These are phyloP conservation scores for Xanthorhoe spadicearia DNA, from an alignment of 2,888 invertebrate species.

Conservation along the genomic window DNA sequence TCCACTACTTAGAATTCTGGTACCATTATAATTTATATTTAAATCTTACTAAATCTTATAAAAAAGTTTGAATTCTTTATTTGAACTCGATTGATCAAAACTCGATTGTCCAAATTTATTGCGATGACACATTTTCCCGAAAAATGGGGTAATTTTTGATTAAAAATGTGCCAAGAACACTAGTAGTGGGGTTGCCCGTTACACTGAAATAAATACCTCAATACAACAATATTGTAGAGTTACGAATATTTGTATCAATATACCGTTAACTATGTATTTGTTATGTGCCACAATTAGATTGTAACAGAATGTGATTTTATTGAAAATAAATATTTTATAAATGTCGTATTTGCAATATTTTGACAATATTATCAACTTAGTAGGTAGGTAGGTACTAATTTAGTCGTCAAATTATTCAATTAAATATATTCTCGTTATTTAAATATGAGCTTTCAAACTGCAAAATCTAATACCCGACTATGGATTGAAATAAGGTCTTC, in stretches of 20 bases:
- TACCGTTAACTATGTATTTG: conserved; percentile 61
- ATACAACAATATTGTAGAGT: conserved; percentile 41
- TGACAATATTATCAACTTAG: no score
- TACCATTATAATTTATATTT: conserved; percentile 2
- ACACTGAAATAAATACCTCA: conserved; percentile 64
- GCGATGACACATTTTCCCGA: background rate
- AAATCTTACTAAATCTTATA: background rate
- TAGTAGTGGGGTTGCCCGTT: conserved; percentile 26
- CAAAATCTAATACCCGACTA: no score
- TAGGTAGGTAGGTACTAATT: no score
- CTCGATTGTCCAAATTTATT: background rate
- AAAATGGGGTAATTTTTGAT: background rate
- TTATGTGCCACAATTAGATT: conserved; percentile 81
- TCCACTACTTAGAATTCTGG: conserved; percentile 29
- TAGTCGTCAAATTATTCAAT: no score
- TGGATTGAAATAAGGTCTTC: no score
- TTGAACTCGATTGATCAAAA: background rate
- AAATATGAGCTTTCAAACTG: no score
- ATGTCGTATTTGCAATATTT: conserved; percentile 57
- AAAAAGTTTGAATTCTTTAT: background rate
- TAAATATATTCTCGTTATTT: no score
- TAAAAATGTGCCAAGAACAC: conserved; percentile 13
- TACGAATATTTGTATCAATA: conserved; percentile 36
- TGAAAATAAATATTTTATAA: conserved; percentile 82
- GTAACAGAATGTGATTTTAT: conserved; percentile 79